A percentile compares a stretch with the other conserved stretches of the same genome.
phyloP scores from a whole-genome alignment of 1,140 invertebrate genomes.

The Dendrolimus punctatus region DNA sequence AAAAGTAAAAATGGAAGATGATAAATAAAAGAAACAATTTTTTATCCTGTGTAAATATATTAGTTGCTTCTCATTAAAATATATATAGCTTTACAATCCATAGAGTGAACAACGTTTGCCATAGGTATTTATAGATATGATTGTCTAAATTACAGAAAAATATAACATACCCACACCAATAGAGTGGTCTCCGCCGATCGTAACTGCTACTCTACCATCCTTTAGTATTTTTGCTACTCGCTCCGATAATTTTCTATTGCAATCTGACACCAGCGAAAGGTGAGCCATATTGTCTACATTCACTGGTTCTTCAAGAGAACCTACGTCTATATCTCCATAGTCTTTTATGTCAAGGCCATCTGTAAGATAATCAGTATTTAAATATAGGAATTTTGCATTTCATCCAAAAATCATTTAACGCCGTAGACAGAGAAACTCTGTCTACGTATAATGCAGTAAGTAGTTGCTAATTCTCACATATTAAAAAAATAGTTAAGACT shows the following conservation, averaged over 20 bases:
- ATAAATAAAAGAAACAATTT: too few relatives aligned
- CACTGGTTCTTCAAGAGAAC: conserved; percentile 20
- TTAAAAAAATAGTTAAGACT: too few relatives aligned
- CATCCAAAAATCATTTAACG: too few relatives aligned
- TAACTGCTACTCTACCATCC: conserved; percentile 77
- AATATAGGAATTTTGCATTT: too few relatives aligned
- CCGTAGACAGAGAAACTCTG: too few relatives aligned
- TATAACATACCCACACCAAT: conserved; percentile 79
- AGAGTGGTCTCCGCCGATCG: conserved; percentile 91
- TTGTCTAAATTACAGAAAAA: not conserved
- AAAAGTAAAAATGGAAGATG: too few relatives aligned
- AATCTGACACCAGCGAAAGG: conserved; percentile 76
- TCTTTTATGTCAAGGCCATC: conserved; percentile 78
- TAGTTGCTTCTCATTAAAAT: too few relatives aligned
- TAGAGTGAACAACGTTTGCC: too few relatives aligned
- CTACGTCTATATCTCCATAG: conserved; percentile 78
- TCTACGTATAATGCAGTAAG: too few relatives aligned
- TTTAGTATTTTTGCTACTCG: conserved; percentile 75
- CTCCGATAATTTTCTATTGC: conserved; percentile 75
- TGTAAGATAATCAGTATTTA: conserved; percentile 19
- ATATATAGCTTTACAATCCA: too few relatives aligned
- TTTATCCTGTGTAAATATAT: too few relatives aligned
- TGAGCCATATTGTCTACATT: conserved; percentile 77
- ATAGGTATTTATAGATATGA: not conserved
- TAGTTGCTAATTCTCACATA: too few relatives aligned